Conservation (phyloP, 2,113 vertebrate species). For the Numida meleagris region DNA sequence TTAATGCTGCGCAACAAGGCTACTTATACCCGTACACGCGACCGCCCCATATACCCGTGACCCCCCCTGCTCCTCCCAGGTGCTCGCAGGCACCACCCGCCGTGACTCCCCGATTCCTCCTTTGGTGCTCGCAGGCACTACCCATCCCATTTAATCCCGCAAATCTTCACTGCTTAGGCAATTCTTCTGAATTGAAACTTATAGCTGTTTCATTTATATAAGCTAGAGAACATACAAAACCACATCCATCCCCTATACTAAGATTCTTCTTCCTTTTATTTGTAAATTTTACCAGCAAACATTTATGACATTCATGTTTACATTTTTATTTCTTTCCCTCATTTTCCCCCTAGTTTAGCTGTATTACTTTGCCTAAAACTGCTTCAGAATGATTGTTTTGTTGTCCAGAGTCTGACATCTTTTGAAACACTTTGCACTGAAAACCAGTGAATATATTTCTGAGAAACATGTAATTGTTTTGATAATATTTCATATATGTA, state of each 20-base stretch:
- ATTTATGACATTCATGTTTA: not conserved
- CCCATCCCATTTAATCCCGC: no score
- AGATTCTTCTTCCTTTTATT: not conserved
- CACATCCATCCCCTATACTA: not conserved
- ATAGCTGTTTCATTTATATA: not conserved
- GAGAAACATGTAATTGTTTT: not conserved
- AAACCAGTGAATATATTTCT: not conserved
- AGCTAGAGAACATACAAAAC: not conserved
- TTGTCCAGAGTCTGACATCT: not conserved
- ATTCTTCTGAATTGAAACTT: not conserved
- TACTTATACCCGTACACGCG: no score
- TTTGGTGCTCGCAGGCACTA: no score
- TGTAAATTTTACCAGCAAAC: not conserved
- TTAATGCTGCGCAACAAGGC: no score
- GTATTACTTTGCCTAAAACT: not conserved
- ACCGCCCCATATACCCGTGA: no score
- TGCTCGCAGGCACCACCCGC: no score
- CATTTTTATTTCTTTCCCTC: not conserved
- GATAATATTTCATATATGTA: not conserved
- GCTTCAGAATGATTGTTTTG: not conserved
- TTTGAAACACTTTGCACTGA: not conserved
- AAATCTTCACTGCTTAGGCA: not conserved
- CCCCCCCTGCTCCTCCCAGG: no score
- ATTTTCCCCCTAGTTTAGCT: accelerated
- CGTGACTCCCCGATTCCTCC: no score